Conservation (phyloP, 2,113 vertebrate genomes). For the Rhinopomastus cyanomelas region DNA sequence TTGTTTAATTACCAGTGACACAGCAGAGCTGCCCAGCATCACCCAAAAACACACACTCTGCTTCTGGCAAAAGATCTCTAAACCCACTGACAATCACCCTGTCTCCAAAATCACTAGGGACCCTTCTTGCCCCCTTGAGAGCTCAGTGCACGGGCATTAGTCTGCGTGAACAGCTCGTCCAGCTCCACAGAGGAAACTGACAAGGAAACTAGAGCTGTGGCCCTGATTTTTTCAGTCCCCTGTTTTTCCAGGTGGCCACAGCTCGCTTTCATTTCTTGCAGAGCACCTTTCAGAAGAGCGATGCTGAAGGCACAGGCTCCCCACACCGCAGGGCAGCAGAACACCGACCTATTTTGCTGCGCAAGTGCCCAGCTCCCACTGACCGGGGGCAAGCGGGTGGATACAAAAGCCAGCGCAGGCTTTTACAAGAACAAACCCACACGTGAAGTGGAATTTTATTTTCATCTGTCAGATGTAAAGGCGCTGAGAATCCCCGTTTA, state of each 20-base stretch:
- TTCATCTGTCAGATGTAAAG: neutral
- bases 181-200: neutral
- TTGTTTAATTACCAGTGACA: neutral
- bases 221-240: slow-evolving; percentile 13
- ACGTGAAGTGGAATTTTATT: neutral
- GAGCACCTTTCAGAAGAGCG: neutral
- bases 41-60: neutral
- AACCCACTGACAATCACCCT: neutral
- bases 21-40: neutral
- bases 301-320: slow-evolving; percentile 10
- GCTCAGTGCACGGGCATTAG: neutral
- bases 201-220: neutral
- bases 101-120: neutral
- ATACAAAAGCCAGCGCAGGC: neutral
- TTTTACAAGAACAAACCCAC: neutral
- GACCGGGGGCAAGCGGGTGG: neutral
- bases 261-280: neutral
- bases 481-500: neutral
- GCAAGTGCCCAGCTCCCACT: neutral
- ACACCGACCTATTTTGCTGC: neutral
- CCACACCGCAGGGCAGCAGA: neutral
- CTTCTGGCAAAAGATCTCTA: neutral
- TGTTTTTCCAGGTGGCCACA: slow-evolving; percentile 22
- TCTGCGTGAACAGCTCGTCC: neutral
- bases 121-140: neutral